These are phyloP conservation scores for Ammodytes marinus DNA, from an alignment of 2,113 vertebrate species.

Conservation along the genomic window DNA sequence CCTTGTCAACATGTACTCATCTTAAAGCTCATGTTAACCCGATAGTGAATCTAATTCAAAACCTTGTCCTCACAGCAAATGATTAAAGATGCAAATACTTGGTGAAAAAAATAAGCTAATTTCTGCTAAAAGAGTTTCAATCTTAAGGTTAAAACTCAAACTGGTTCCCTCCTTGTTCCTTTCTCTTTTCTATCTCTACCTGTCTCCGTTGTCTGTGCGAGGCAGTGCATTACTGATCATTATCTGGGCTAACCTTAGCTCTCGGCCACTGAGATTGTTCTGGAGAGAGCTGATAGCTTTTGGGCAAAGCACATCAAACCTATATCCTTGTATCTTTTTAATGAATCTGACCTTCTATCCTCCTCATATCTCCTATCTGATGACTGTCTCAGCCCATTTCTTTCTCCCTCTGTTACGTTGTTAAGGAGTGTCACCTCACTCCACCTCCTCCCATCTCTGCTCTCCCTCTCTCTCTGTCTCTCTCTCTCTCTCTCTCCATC, in stretches of 20 bases:
- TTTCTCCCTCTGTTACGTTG: conserved; percentile 59
- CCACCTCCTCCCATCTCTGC: conserved; percentile 22
- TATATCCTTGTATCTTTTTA: conserved; percentile 75
- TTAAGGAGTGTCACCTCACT: conserved; percentile 64
- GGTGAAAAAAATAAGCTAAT: not conserved
- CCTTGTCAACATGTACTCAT: not conserved
- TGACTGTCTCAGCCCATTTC: conserved; percentile 58
- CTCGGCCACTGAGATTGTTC: conserved; percentile 56
- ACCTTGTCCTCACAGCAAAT: no score
- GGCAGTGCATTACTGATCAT: conserved; percentile 72
- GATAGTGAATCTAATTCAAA: not conserved
- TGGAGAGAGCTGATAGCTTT: conserved; percentile 52
- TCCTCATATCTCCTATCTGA: conserved; percentile 51
- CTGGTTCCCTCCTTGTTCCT: not conserved
- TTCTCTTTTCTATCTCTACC: conserved; percentile 20
- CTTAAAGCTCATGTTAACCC: not conserved
- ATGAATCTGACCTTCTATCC: conserved; percentile 77
- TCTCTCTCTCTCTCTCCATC: conserved; percentile 28
- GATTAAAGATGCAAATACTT: no score
- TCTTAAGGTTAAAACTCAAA: not conserved
- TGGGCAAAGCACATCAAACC: conserved; percentile 70
- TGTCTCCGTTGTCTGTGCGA: conserved; percentile 41
- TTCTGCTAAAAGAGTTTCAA: conserved; percentile 7
- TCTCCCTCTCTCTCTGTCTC: no score
- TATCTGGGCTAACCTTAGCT: conserved; percentile 69